Evolutionary conservation across 2,113 vertebrate genomes (phyloP).

Genomic region (Fulica atra): DNA sequence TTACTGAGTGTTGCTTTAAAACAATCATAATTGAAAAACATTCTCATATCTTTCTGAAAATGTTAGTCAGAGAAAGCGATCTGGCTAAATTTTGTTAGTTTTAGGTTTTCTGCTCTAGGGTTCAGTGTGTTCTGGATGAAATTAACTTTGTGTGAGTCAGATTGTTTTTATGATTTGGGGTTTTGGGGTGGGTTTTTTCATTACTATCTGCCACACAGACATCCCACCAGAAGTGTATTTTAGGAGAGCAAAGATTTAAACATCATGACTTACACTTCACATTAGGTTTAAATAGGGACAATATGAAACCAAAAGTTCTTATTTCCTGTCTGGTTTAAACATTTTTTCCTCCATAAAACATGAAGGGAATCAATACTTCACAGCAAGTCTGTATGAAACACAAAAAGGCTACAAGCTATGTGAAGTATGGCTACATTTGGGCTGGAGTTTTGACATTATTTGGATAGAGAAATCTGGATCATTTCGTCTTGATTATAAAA

Average conservation of each 20-base stretch:
- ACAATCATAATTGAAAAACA: neutral
- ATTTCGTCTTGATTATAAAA: slow-evolving; percentile 62
- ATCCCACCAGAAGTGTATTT: neutral
- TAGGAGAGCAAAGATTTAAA: slow-evolving; percentile 12
- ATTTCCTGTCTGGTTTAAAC: neutral
- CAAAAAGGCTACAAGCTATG: neutral
- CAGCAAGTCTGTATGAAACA: slow-evolving; percentile 35
- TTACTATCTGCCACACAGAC: neutral
- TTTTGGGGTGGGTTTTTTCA: neutral
- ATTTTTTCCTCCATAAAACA: neutral
- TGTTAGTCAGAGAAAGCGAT: neutral
- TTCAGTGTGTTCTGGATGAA: neutral
- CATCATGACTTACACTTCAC: neutral
- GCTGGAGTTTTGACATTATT: slow-evolving; percentile 17
- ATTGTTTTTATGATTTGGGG: slow-evolving; percentile 12
- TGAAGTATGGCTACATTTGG: slow-evolving; percentile 22
- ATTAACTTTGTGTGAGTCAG: neutral
- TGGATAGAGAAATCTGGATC: slow-evolving; percentile 61
- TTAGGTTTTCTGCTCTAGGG: neutral
- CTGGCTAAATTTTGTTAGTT: neutral
- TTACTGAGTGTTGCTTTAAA: neutral
- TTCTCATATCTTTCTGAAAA: neutral
- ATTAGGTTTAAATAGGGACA: slow-evolving; percentile 13
- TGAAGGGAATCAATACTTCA: slow-evolving; percentile 45
- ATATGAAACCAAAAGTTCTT: neutral